Conservation (phyloP, 2,888 invertebrate genomes). For the Phragmatobia fuliginosa region DNA sequence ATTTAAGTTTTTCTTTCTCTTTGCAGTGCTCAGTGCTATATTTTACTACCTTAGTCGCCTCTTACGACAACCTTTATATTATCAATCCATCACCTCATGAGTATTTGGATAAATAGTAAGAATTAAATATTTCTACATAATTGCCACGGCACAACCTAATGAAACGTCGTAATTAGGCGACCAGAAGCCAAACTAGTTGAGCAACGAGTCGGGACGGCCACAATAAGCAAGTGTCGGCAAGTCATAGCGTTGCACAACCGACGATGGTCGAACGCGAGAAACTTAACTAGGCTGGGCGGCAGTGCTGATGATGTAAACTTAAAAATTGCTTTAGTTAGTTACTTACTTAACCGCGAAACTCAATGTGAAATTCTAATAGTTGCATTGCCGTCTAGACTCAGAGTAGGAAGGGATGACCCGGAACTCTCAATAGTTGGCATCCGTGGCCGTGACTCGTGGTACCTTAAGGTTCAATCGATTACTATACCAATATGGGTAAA, state of each 20-base stretch:
- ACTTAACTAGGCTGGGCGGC: slow-evolving; percentile 85
- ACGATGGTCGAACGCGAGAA: slow-evolving; percentile 85
- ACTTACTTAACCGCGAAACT: slow-evolving; percentile 81
- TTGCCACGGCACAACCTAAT: slow-evolving; percentile 69
- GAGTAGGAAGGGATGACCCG: slow-evolving; percentile 73
- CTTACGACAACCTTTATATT: too few species aligned
- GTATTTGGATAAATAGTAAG: slow-evolving; percentile 15
- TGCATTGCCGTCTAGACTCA: slow-evolving; percentile 71
- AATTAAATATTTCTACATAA: slow-evolving; percentile 58
- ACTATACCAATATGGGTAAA: slow-evolving; percentile 29
- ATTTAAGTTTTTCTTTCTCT: too few species aligned
- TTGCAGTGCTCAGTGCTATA: too few species aligned
- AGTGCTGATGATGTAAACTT: slow-evolving; percentile 83
- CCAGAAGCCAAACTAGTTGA: slow-evolving; percentile 81
- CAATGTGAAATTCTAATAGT: slow-evolving; percentile 79
- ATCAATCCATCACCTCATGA: too few species aligned
- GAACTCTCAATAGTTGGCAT: slow-evolving; percentile 65
- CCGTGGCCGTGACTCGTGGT: slow-evolving; percentile 70
- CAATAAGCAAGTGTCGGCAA: slow-evolving; percentile 85
- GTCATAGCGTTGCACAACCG: slow-evolving; percentile 81
- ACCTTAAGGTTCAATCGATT: slow-evolving; percentile 42
- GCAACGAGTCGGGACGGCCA: slow-evolving; percentile 79
- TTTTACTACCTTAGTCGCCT: too few species aligned
- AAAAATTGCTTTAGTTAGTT: slow-evolving; percentile 86
- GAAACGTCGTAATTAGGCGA: slow-evolving; percentile 79